These are phyloP conservation scores for Morpho deidamia DNA, from an alignment of 2,888 invertebrate genomes.

Conservation along the genomic window DNA sequence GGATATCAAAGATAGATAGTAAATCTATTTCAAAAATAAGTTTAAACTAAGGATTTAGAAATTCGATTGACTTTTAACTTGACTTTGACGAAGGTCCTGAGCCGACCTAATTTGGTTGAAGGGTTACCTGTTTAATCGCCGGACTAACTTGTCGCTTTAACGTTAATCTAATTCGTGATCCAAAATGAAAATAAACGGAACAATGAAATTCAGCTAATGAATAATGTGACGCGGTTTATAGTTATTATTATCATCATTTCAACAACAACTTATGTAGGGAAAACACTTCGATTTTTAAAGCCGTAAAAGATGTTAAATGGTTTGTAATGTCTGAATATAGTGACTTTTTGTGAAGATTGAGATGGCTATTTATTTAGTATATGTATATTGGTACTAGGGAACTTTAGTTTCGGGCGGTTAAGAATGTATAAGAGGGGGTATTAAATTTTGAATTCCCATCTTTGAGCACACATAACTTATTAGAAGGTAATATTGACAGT, in stretches of 20 bases:
- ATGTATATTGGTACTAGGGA: too few relatives aligned
- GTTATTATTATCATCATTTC: conserved; percentile 5
- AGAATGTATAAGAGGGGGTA: too few relatives aligned
- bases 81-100: conserved; percentile 27
- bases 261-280: neutral
- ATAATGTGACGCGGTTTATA: conserved; percentile 10
- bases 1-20: conserved; percentile 6
- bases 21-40: neutral
- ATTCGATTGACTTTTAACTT: conserved; percentile 27
- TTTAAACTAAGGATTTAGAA: conserved; percentile 7
- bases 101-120: conserved; percentile 25
- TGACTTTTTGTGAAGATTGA: too few relatives aligned
- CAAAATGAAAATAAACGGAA: conserved; percentile 18
- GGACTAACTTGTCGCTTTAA: conserved; percentile 24
- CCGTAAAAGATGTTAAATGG: too few relatives aligned
- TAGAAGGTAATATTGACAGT: too few relatives aligned
- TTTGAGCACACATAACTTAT: too few relatives aligned
- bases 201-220: conserved; percentile 11
- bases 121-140: conserved; percentile 24
- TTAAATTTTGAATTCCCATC: too few relatives aligned
- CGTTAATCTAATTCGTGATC: conserved; percentile 21
- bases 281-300: too few relatives aligned
- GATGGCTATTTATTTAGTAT: too few relatives aligned
- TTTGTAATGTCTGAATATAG: too few relatives aligned
- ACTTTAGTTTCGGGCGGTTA: too few relatives aligned